Base-by-base conservation (phyloP, 2,113 vertebrate species). In the Epinephelus fuscoguttatus region DNA sequence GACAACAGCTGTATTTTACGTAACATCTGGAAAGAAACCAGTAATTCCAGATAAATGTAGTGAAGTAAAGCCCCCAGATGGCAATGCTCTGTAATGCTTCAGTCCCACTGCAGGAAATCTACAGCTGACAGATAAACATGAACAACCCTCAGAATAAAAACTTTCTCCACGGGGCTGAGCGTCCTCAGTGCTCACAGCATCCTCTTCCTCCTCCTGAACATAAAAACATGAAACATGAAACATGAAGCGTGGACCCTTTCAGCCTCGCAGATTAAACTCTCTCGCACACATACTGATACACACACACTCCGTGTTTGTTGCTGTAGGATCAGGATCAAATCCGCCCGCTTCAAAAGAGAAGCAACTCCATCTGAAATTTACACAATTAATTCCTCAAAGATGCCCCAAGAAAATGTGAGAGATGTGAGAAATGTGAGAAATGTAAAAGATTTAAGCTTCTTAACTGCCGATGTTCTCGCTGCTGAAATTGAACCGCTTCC, bases 281-380 rank as follows among this genome's bases (percentile, higher is more conserved):
- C 11, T 13, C n/a, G 1, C 33, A 37, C 33, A 37, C 33, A 37
- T 7, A 37, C 33, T 6, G 6, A 37, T 7, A 37, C 33, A 37
- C 33, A 37, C 33, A 11, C 42, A 3, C 42, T 45, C 42, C n/a
- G 2, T 56, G n/a, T 56, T 68, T 50, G 13, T 18, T 67, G 23
- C 66, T 68, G 66, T 9, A 23, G 42, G 63, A 66, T 66, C 66
- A 50, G 66, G 45, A 68, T 68, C 45, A 50, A 57, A 56, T 56
- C 21, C 21, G 21, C 53, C 53, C 21, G 53, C 53, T 56, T 56
- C 21, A 23, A 50, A 68, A 68, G 45, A 50, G 64, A 12, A 68
- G 15, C 23, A 27, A 19, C 23, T 49, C 42, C 3, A 6, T 27
- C 42, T 50, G 23, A 68, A 50, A 50, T 19, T 47, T 47, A 47